Evolutionary conservation across 2,888 invertebrate species (phyloP).

Genomic region (Andrena chrysosceles): DNA sequence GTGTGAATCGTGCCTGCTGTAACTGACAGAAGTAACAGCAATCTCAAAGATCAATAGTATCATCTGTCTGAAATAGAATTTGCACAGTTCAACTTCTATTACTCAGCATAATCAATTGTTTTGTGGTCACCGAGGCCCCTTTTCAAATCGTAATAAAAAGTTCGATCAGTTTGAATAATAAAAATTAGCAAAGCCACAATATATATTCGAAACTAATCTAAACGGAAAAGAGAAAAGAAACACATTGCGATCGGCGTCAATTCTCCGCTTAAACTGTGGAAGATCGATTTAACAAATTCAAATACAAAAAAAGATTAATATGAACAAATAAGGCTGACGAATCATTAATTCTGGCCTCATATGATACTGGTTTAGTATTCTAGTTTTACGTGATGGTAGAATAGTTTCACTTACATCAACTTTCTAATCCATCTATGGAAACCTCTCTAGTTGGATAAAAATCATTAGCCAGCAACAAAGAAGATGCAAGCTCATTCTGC

Average conservation of each 20-base stretch:
- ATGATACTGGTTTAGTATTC: not conserved
- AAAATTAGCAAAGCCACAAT: not conserved
- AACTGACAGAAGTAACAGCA: no score
- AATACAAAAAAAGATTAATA: not conserved
- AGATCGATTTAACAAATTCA: not conserved
- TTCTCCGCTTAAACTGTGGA: not conserved
- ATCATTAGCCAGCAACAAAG: not conserved
- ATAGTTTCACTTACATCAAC: not conserved
- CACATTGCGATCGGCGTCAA: not conserved
- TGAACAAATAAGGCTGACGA: not conserved
- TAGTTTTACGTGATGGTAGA: not conserved
- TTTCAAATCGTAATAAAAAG: not conserved
- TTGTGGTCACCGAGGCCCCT: not conserved
- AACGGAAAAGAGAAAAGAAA: not conserved
- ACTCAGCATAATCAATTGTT: not conserved
- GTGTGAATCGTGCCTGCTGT: no score
- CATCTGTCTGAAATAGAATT: not conserved
- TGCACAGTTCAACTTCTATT: not conserved
- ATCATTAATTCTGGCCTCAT: not conserved
- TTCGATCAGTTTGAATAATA: not conserved
- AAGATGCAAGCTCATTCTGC: not conserved
- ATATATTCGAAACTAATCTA: not conserved
- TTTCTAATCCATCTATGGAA: slow-evolving; percentile 8
- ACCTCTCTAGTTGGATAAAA: slow-evolving; percentile 17
- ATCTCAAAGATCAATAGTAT: no score